Evolutionary conservation across 2,888 invertebrate genomes (phyloP).

Genomic region (Drosophila emarginata): DNA sequence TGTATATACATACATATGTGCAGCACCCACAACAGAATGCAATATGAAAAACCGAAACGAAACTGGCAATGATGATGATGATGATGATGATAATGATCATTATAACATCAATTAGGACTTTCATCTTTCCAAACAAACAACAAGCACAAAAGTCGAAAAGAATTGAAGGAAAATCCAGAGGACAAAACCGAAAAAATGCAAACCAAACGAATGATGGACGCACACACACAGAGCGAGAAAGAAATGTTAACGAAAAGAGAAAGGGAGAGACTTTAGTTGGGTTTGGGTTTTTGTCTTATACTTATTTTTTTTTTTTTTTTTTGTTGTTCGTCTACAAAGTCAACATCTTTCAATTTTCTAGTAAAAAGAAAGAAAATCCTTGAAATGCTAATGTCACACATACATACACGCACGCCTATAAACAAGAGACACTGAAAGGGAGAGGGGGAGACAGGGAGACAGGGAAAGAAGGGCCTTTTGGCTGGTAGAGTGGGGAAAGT

Average conservation of each 20-base stretch:
- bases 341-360: constrained; percentile 35
- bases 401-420: constrained; percentile 15
- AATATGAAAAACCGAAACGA: constrained; percentile 52
- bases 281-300: constrained; percentile 2
- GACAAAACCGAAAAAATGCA: constrained; percentile 36
- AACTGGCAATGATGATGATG: constrained; percentile 23
- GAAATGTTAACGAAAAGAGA: not conserved
- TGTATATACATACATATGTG: constrained; percentile 32
- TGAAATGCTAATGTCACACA: constrained; percentile 41
- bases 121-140: constrained; percentile 60
- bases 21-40: constrained; percentile 55
- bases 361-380: constrained; percentile 19
- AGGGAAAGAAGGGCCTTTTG: not conserved
- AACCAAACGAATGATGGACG: constrained; percentile 42
- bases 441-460: not conserved
- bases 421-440: not conserved
- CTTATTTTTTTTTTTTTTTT: constrained; percentile 10
- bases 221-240: constrained; percentile 6
- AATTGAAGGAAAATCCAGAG: constrained; percentile 12
- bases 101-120: constrained; percentile 68
- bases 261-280: not conserved
- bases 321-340: constrained; percentile 14
- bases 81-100: constrained; percentile 48
- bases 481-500: not conserved
- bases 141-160: constrained; percentile 47